A percentile compares a stretch with the other conserved stretches of the same genome.
phyloP scores from a whole-genome alignment of 2,797 vertebrate species.

The Trematomus bernacchii region DNA sequence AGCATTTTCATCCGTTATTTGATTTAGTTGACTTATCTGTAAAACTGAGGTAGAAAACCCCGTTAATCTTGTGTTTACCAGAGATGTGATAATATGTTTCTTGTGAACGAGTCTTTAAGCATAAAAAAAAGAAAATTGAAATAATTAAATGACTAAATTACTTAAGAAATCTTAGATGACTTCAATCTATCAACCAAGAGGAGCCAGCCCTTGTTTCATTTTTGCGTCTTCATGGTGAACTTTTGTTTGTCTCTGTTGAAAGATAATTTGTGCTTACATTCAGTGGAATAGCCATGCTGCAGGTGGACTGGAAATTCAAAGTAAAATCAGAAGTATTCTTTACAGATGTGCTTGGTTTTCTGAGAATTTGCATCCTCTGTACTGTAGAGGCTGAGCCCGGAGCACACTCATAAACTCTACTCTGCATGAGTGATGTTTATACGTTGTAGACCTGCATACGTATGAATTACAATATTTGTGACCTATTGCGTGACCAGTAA shows the following conservation, averaged over 20 bases:
- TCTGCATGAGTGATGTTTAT: constrained; percentile 3
- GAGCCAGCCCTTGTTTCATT: no score
- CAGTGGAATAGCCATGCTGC: neutral
- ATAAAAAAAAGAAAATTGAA: no score
- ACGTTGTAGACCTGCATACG: neutral
- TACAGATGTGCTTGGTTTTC: neutral
- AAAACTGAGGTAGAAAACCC: no score
- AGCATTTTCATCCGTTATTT: no score
- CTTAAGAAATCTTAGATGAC: no score
- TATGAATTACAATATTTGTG: constrained; percentile 25
- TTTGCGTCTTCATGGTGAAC: neutral
- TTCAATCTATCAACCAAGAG: no score
- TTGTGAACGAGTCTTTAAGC: no score
- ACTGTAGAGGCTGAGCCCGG: neutral
- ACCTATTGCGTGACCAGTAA: constrained; percentile 25
- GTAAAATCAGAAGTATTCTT: neutral
- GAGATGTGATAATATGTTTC: no score
- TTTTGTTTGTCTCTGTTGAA: neutral
- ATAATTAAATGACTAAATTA: no score
- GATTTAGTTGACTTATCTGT: no score
- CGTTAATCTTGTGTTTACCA: no score
- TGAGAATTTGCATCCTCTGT: neutral
- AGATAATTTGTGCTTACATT: neutral
- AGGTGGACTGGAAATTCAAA: neutral
- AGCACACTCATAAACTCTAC: neutral